Evolutionary conservation across 23 tunicate species (phyloP).

Genomic region (Trididemnum miniatum): DNA sequence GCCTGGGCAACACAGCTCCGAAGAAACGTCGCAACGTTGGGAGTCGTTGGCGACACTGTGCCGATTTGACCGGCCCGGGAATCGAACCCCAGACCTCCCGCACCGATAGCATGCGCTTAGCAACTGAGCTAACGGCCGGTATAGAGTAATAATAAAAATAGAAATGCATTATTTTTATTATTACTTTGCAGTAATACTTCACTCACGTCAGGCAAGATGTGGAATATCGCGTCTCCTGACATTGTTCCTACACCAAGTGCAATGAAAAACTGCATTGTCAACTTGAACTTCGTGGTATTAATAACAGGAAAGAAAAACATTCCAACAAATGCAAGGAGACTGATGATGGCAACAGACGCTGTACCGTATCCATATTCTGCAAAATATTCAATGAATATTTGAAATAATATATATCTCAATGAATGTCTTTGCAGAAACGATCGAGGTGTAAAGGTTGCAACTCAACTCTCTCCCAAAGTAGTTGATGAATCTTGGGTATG

Average conservation of each 20-base stretch:
- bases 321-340: conserved; percentile 61
- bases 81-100: neutral
- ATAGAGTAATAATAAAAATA: no score
- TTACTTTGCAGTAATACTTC: no score
- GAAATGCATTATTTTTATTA: no score
- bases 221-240: conserved; percentile 82
- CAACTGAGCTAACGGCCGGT: neutral
- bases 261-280: conserved; percentile 76
- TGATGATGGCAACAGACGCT: conserved; percentile 62
- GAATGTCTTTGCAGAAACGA: no score
- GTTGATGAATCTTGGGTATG: no score
- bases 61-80: neutral
- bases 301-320: conserved; percentile 50
- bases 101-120: neutral
- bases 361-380: conserved; percentile 81
- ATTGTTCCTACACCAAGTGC: conserved; percentile 88
- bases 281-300: neutral
- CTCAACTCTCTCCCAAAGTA: no score
- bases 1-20: neutral
- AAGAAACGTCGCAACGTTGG: neutral
- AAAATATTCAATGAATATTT: neutral
- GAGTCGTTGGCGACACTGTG: neutral
- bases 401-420: no score
- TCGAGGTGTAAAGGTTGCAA: no score
- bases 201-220: conserved; percentile 81